Conservation (phyloP, 2,797 vertebrate genomes). For the Sebastes flavidus region DNA sequence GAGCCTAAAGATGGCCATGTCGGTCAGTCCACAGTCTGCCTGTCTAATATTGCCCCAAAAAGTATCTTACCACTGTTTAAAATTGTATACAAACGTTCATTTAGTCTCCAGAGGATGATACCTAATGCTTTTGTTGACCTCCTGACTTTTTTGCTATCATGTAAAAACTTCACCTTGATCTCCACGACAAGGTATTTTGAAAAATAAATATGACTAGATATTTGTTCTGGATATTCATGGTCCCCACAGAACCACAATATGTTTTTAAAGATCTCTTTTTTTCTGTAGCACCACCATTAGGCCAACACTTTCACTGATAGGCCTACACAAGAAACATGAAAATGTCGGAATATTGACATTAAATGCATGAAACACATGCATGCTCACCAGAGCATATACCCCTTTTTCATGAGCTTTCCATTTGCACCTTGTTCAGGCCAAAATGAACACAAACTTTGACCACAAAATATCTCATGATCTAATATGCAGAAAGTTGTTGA, state of each 20-base stretch:
- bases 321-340: neutral
- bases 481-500: neutral
- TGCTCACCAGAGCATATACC: neutral
- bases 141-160: neutral
- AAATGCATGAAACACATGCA: neutral
- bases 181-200: neutral
- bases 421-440: neutral
- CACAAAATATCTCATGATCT: neutral
- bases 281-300: neutral
- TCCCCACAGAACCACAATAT: neutral
- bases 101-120: neutral
- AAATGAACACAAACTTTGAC: neutral
- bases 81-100: neutral
- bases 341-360: neutral
- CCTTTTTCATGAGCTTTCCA: neutral
- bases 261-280: neutral
- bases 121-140: neutral
- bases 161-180: neutral
- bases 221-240: neutral
- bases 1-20: neutral
- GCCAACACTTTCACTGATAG: neutral
- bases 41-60: neutral
- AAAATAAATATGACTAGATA: neutral
- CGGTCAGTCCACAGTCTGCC: neutral
- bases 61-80: neutral